A percentile compares a stretch with the other conserved stretches of the same genome.
Evolutionary conservation across 2,888 invertebrate genomes (phyloP).

Genomic region (Spicauda simplicius): DNA sequence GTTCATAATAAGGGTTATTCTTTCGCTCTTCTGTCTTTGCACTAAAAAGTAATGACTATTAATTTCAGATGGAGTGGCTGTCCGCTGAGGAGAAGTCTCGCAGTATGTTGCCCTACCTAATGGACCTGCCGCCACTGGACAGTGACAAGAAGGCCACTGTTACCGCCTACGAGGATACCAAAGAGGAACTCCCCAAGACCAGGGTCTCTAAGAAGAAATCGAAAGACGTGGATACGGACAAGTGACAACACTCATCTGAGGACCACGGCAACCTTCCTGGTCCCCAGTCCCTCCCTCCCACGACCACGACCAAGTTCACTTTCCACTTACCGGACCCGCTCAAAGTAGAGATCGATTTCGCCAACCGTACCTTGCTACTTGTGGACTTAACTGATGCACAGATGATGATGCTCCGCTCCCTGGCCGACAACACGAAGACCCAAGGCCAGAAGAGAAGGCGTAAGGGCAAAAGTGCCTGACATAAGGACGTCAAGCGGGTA

Average conservation of each 20-base stretch:
- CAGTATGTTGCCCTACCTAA: constrained; percentile 78
- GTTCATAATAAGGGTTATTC: no score
- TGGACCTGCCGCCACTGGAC: constrained; percentile 70
- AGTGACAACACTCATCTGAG: constrained; percentile 62
- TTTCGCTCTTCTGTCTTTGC: no score
- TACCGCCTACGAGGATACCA: constrained; percentile 40
- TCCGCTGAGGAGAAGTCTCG: constrained; percentile 75
- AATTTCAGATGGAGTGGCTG: constrained; percentile 76
- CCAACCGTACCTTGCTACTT: constrained; percentile 11
- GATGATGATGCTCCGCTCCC: constrained; percentile 2
- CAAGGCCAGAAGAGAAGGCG: neutral
- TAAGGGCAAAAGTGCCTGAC: neutral
- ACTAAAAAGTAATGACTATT: no score
- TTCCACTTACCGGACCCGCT: neutral
- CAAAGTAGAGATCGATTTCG: constrained; percentile 14
- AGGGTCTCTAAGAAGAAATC: constrained; percentile 47
- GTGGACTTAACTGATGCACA: constrained; percentile 21
- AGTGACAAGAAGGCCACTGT: constrained; percentile 41
- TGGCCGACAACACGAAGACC: neutral
- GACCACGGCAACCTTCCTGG: constrained; percentile 13
- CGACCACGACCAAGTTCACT: constrained; percentile 2
- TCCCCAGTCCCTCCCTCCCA: constrained; percentile 6
- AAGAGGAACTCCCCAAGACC: constrained; percentile 45
- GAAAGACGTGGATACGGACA: constrained; percentile 61
- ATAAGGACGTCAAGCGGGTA: neutral